Conservation (phyloP, 2,797 vertebrate genomes). For the Danio albolineatus region DNA sequence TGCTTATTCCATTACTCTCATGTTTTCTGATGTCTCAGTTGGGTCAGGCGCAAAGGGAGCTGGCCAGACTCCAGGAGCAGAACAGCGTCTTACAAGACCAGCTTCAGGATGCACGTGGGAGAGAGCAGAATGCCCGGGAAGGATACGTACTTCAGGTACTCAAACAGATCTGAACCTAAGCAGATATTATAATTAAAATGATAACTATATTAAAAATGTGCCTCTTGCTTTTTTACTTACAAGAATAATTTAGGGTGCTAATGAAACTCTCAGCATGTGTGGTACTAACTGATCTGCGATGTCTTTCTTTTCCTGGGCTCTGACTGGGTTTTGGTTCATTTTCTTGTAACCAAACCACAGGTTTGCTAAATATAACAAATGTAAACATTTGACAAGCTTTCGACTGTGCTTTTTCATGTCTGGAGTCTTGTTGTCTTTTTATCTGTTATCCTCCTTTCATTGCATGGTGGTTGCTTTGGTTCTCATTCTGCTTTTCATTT, state of each 20-base stretch:
- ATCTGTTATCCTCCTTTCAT: constrained; percentile 75
- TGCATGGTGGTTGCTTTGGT: neutral
- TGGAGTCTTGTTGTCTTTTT: constrained; percentile 68
- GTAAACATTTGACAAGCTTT: constrained; percentile 70
- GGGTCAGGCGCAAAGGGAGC: constrained; percentile 93
- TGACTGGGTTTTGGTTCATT: constrained; percentile 69
- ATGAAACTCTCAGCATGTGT: constrained; percentile 77
- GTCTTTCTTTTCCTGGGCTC: constrained; percentile 95
- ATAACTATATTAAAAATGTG: neutral
- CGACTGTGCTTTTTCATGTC: constrained; percentile 81
- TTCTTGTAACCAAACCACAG: constrained; percentile 37
- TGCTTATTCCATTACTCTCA: neutral
- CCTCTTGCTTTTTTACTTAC: constrained; percentile 47
- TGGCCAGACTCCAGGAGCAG: constrained; percentile 90
- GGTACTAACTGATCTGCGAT: constrained; percentile 85
- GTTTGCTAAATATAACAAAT: constrained; percentile 63
- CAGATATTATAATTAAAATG: neutral
- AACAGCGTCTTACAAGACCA: constrained; percentile 92
- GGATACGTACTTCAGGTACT: constrained; percentile 96
- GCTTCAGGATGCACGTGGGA: constrained; percentile 89
- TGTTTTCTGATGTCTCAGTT: constrained; percentile 73
- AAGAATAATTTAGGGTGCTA: constrained; percentile 74
- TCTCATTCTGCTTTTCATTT: neutral
- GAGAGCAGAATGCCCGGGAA: constrained; percentile 91
- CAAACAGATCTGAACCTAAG: constrained; percentile 16